These are phyloP conservation scores for Ichneumoninae sp. DNA, from an alignment of 2,888 invertebrate species.

Conservation along the genomic window DNA sequence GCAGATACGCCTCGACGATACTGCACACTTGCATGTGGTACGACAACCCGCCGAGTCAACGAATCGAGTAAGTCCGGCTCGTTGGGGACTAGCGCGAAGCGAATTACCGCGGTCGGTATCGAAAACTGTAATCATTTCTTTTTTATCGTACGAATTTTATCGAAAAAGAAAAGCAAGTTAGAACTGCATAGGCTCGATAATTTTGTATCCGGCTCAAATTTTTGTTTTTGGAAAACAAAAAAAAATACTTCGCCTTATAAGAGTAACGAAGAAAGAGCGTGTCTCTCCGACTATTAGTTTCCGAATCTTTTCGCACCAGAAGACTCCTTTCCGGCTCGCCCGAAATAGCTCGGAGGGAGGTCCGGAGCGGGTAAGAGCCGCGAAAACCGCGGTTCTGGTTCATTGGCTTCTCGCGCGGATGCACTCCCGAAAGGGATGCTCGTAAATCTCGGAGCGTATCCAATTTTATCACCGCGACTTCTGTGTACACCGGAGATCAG, in stretches of 20 bases:
- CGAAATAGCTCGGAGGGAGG: conserved; percentile 38
- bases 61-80: conserved; percentile 75
- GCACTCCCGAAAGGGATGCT: conserved; percentile 9
- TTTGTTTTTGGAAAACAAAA: background rate
- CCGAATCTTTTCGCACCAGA: background rate
- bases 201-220: too few species aligned
- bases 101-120: background rate
- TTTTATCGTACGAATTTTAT: background rate
- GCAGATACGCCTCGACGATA: conserved; percentile 92
- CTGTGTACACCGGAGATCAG: conserved; percentile 2
- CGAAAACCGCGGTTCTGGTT: conserved; percentile 31
- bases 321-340: conserved; percentile 6
- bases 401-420: conserved; percentile 47
- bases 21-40: conserved; percentile 93
- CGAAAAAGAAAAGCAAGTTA: too few species aligned
- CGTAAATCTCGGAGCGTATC: conserved; percentile 42
- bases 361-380: background rate
- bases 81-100: background rate
- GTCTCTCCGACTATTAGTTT: background rate
- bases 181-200: too few species aligned
- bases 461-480: conserved; percentile 44
- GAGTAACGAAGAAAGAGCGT: background rate
- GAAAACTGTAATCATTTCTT: background rate
- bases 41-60: conserved; percentile 85
- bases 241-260: background rate